Evolutionary conservation across 2,797 vertebrate species (phyloP).

Genomic region (Otolemur crassicaudatus): DNA sequence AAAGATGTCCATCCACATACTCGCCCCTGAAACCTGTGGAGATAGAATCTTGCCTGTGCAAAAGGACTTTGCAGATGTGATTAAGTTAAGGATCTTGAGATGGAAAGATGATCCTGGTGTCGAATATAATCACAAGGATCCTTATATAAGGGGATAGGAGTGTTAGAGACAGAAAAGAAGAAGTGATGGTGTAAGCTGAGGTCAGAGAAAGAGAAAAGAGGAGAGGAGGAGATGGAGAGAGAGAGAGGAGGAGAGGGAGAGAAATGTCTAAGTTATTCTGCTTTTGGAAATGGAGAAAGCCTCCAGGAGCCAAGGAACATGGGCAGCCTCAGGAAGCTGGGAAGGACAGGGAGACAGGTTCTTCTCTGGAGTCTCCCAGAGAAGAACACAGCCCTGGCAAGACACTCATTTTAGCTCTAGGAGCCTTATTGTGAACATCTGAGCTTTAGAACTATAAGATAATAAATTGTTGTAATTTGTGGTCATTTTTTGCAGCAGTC

Average conservation of each 20-base stretch:
- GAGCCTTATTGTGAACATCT: not conserved
- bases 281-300: not conserved
- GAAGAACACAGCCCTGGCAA: not conserved
- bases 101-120: not conserved
- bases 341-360: not conserved
- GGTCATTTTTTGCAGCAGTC: not conserved
- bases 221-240: no score
- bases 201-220: not conserved
- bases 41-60: not conserved
- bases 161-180: not conserved
- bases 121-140: not conserved
- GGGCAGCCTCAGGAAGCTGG: not conserved
- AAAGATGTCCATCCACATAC: not conserved
- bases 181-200: not conserved
- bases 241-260: not conserved
- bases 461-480: not conserved
- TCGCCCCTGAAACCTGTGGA: not conserved
- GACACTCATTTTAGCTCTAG: not conserved
- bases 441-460: not conserved
- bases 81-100: not conserved
- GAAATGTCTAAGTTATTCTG: not conserved
- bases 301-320: not conserved
- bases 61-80: not conserved
- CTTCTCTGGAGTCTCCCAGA: not conserved
- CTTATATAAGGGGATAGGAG: not conserved